Percentiles rank a stretch among this genome's conserved stretches.
These are phyloP conservation scores for Corydoras sp. DNA, from an alignment of 2,113 vertebrate genomes.

Conservation along the genomic window DNA sequence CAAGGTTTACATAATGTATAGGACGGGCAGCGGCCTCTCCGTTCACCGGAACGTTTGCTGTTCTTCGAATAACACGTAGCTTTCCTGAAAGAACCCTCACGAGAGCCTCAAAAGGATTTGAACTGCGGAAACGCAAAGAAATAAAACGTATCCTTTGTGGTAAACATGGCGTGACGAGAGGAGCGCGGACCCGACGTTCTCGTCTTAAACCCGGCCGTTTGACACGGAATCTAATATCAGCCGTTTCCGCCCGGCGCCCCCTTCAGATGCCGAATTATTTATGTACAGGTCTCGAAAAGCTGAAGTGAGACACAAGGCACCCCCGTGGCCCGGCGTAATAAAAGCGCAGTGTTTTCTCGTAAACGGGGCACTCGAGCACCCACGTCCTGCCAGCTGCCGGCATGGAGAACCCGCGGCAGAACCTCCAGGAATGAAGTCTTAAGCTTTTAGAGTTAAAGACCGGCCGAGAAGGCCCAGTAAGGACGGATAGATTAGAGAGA, in stretches of 20 bases:
- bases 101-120: not conserved
- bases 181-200: not conserved
- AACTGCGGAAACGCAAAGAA: not conserved
- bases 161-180: not conserved
- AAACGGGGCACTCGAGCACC: constrained; percentile 19
- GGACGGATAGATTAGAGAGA: no score
- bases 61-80: no score
- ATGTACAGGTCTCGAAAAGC: constrained; percentile 47
- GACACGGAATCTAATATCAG: constrained; percentile 65
- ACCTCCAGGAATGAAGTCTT: not conserved
- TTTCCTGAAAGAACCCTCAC: not conserved
- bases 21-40: no score
- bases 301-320: constrained; percentile 52
- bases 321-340: constrained; percentile 45
- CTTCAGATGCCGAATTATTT: constrained; percentile 60
- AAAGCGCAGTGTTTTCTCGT: constrained; percentile 24
- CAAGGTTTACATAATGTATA: no score
- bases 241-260: constrained; percentile 45
- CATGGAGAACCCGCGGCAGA: constrained; percentile 11
- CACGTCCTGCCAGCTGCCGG: not conserved
- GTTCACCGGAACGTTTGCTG: no score
- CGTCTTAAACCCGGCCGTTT: constrained; percentile 40
- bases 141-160: not conserved
- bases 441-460: no score
- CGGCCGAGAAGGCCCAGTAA: no score